These are phyloP conservation scores for Cacatua alba DNA, from an alignment of 2,113 vertebrate species.

Conservation along the genomic window DNA sequence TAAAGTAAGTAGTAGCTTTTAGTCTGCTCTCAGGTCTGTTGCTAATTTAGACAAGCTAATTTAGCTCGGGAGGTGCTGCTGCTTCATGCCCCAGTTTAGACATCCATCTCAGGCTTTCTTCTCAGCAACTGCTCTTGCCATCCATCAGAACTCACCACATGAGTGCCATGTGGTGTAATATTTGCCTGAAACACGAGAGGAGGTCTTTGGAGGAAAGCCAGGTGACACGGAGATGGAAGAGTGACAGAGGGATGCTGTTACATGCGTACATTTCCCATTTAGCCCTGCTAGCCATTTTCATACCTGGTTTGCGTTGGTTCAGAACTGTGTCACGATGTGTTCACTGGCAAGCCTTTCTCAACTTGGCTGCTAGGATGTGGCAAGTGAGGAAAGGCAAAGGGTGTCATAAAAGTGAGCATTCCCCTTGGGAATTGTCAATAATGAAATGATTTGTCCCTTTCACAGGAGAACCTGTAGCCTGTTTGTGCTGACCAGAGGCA, in stretches of 20 bases:
- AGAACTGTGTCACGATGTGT: background rate
- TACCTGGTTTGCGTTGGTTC: background rate
- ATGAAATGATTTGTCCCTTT: background rate
- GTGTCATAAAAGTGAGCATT: background rate
- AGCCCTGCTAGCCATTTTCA: background rate
- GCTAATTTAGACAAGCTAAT: conserved; percentile 44
- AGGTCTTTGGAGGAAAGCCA: conserved; percentile 25
- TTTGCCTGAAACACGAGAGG: conserved; percentile 54
- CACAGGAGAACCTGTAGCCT: background rate
- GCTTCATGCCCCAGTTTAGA: conserved; percentile 42
- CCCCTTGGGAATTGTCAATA: background rate
- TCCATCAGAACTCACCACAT: conserved; percentile 53
- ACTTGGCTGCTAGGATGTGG: background rate
- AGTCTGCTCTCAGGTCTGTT: background rate
- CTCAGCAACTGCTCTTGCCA: conserved; percentile 65
- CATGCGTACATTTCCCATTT: background rate
- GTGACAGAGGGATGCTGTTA: background rate
- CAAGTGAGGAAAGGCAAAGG: background rate
- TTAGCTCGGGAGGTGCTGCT: conserved; percentile 29
- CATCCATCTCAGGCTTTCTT: conserved; percentile 35
- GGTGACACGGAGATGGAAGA: background rate
- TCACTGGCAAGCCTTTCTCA: background rate
- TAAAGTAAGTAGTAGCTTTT: background rate
- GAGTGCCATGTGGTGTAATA: conserved; percentile 53
- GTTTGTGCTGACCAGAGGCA: background rate